phyloP scores from a whole-genome alignment of 2,113 vertebrate species.

The Fulmarus glacialis region DNA sequence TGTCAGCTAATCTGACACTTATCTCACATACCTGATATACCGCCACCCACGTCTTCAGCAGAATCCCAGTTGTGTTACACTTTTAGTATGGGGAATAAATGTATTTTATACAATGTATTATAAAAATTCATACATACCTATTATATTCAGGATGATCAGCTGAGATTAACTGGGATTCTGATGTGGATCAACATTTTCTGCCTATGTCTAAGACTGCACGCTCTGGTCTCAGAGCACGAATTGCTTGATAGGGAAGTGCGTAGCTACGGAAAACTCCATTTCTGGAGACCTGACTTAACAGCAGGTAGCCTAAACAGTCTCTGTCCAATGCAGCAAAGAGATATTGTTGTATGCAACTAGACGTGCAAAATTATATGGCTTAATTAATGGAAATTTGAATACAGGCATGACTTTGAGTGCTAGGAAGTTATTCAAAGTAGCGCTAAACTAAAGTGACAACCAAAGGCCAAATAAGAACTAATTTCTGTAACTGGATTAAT shows the following conservation, averaged over 20 bases:
- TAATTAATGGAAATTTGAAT: not conserved
- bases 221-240: accelerated
- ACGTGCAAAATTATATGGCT: not conserved
- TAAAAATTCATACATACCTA: not conserved
- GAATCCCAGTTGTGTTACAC: not conserved
- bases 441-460: not conserved
- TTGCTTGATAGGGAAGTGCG: not conserved
- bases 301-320: not conserved
- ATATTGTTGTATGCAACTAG: not conserved
- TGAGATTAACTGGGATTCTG: not conserved
- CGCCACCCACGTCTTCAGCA: not conserved
- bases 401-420: not conserved
- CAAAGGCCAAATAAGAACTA: not conserved
- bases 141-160: not conserved
- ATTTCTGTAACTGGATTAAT: not conserved
- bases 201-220: not conserved
- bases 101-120: not conserved
- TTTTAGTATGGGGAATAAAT: not conserved
- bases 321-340: not conserved
- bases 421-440: not conserved
- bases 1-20: slow-evolving; percentile 28
- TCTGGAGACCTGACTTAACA: not conserved
- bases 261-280: not conserved
- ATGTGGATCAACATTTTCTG: not conserved
- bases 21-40: not conserved